Conservation (phyloP, 2,888 invertebrate genomes). For the Scaptomyza caliginosa region DNA sequence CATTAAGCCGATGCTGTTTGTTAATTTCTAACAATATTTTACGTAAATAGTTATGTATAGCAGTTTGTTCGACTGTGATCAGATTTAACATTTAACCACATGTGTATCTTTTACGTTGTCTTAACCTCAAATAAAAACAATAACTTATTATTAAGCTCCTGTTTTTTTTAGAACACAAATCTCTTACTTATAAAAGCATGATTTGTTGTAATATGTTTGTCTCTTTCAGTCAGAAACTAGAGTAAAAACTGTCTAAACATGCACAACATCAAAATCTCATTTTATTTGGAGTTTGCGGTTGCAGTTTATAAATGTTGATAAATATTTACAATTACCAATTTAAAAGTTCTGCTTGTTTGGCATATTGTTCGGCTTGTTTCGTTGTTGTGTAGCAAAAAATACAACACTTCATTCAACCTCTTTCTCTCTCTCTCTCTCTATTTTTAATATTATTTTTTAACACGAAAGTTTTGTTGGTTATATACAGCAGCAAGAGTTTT, state of each 20-base stretch:
- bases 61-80: too few species aligned
- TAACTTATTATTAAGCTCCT: too few species aligned
- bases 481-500: slow-evolving; percentile 35
- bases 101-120: too few species aligned
- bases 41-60: too few species aligned
- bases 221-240: slow-evolving; percentile 1
- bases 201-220: neutral
- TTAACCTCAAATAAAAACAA: too few species aligned
- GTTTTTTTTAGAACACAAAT: too few species aligned
- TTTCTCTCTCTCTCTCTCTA: neutral
- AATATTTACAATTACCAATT: slow-evolving; percentile 77
- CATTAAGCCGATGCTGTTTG: too few species aligned
- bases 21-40: too few species aligned
- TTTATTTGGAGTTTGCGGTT: slow-evolving; percentile 19
- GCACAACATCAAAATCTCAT: slow-evolving; percentile 4
- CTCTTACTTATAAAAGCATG: too few species aligned
- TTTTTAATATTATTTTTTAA: slow-evolving; percentile 40
- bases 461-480: slow-evolving; percentile 65
- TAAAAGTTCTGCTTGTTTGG: slow-evolving; percentile 64
- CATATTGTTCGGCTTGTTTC: slow-evolving; percentile 46
- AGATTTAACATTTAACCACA: too few species aligned
- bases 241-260: slow-evolving; percentile 9
- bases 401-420: slow-evolving; percentile 45
- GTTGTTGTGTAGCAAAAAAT: slow-evolving; percentile 37
- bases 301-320: slow-evolving; percentile 65